Evolutionary conservation across 2,888 invertebrate genomes (phyloP), one percentile per base, ranked within the genome.

Genomic region (Macrophya annulata): DNA sequence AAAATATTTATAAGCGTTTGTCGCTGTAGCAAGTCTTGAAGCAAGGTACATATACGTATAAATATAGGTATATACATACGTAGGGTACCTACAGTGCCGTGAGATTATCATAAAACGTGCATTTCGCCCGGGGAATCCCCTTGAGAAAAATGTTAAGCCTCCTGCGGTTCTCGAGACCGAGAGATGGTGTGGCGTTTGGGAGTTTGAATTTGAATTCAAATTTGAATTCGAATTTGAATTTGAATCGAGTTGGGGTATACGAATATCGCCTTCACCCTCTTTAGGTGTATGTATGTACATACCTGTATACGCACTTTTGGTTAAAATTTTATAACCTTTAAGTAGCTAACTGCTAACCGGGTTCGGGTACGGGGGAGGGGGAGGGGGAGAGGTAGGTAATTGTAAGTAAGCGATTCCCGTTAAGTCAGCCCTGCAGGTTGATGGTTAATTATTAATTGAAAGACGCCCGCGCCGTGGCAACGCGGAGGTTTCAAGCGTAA

Each of bases 391-490:
- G 55, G n/a, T 17, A n/a, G 55, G 55, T 71, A 71, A 40, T 40
- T n/a, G 17, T 15, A 71, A 43, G 71, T 37, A 71, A 37, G 77
- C 55, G 77, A 77, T 77, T 77, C 31, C 77, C 31, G 51, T 55
- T 77, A 31, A 77, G 43, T 74, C 74, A 43, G 74, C 45, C n/a
- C 74, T 17, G 40, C 43, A 40, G n/a, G 45, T 45, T n/a, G n/a
- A 31, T 51, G 77, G 77, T 77, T 77, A 77, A 77, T 77, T 77
- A 77, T 51, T 77, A 51, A 77, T 51, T 77, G 37, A 55, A 77
- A 43, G 74, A 17, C 68, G 77, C 31, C 31, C 31, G 31, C 31
- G 31, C 31, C 25, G 31, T 4, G 51, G 37, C 37, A n/a, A 37
- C 77, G 55, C 55, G 31, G 77, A 21, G 45, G 37, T 45, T 74